Base-by-base conservation (phyloP, 2,888 invertebrate genomes). In the Drosophila nr. perissopoda region DNA sequence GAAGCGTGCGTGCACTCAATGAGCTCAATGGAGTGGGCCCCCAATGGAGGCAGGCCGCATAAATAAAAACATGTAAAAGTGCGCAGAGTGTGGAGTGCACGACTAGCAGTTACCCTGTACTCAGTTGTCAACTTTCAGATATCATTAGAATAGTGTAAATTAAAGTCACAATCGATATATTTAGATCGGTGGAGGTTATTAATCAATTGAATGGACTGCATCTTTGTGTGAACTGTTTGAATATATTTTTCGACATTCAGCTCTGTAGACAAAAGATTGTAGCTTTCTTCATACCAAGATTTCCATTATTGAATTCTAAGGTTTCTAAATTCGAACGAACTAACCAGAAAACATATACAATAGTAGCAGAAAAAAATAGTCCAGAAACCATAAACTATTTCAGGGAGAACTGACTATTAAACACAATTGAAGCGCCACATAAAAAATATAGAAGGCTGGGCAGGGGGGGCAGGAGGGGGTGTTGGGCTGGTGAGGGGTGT, bases 391-490 rank as follows among this genome's bases (percentile, higher is more conserved):
- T 46, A 16, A 46, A 46, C 21, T 25, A 25, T 46, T 8, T 4
- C 16, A 8, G 29, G 34, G 36, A 58, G 25, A 46, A 64, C 70
- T 66, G 77, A 80, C 82, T 75, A 76, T 87, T 87, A 87, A 87
- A 78, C 68, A 69, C 88, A 84, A 84, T 88, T 84, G 81, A 85
- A 73, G 88, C 84, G 84, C 85, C 84, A 79, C 78, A 81, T 80
- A 68, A 79, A 69, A 70, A 34, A 27, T 31, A 29, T n/a, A n/a
- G 68, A 31, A 27, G 16, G 13, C 33, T 4, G 8, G 0, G 27
- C 16, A 36, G 21, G 31, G 7, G n/a, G 49, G n/a, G n/a, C n/a
- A n/a, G n/a, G n/a, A n/a, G n/a, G n/a, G n/a, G 3, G 34, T 25
- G 5, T 11, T n/a, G 29, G 11, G 16, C 25, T 25, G 10, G 29